Evolutionary conservation across 2,113 vertebrate species (phyloP).

Genomic region (Carettochelys insculpta): DNA sequence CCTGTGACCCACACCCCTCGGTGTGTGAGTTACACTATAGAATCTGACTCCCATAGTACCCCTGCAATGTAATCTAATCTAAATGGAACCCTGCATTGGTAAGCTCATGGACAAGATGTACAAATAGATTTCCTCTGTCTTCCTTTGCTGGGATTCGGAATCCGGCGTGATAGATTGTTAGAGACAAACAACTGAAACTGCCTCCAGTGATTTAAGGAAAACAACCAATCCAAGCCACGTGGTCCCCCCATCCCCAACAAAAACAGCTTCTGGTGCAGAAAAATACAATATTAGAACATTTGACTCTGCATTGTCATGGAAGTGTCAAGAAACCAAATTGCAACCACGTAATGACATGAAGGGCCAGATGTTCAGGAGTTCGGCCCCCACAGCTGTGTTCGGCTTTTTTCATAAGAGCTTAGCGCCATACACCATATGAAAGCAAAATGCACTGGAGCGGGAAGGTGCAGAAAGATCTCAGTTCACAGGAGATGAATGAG

Average conservation of each 20-base stretch:
- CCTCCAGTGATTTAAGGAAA: background rate
- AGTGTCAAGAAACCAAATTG: background rate
- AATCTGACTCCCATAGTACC: too few relatives aligned
- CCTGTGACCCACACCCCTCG: too few relatives aligned
- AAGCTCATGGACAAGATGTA: background rate
- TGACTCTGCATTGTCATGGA: background rate
- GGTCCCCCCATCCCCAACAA: background rate
- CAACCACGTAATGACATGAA: background rate
- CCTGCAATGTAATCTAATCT: too few relatives aligned
- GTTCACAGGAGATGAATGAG: accelerated
- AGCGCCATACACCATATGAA: too few relatives aligned
- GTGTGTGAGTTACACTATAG: too few relatives aligned
- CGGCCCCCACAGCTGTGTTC: background rate
- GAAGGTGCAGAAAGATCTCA: background rate
- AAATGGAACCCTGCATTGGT: too few relatives aligned
- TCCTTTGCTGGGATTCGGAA: background rate
- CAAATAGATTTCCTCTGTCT: background rate
- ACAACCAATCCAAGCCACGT: background rate
- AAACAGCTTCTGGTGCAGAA: background rate
- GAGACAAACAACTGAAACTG: background rate
- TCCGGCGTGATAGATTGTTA: background rate
- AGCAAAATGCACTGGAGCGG: background rate
- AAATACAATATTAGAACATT: background rate
- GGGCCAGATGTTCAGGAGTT: background rate
- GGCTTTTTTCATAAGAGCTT: background rate